These are phyloP conservation scores for Salpingus planirostris DNA, from an alignment of 2,888 invertebrate genomes.

Conservation along the genomic window DNA sequence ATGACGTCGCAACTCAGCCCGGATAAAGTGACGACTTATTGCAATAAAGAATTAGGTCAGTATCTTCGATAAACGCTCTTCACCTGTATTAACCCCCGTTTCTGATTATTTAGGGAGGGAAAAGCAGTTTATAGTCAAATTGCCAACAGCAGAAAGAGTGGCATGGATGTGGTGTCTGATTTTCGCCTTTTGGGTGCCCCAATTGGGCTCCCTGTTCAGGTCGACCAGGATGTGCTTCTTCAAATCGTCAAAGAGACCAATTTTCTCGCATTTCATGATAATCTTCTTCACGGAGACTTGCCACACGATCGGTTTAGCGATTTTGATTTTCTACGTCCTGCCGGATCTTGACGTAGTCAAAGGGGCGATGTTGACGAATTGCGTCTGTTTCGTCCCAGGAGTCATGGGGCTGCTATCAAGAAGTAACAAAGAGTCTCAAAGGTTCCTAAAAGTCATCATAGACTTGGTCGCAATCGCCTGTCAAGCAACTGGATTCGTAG, in stretches of 20 bases:
- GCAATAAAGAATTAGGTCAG: slow-evolving; percentile 74
- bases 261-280: slow-evolving; percentile 53
- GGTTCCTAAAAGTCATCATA: slow-evolving; percentile 67
- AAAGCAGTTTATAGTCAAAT: slow-evolving; percentile 70
- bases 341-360: slow-evolving; percentile 91
- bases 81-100: too few species aligned
- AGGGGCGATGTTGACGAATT: slow-evolving; percentile 93
- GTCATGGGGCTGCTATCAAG: slow-evolving; percentile 67
- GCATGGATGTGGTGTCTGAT: slow-evolving; percentile 91
- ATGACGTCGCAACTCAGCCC: slow-evolving; percentile 85
- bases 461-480: slow-evolving; percentile 81
- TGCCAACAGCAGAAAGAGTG: slow-evolving; percentile 78
- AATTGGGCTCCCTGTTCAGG: slow-evolving; percentile 77
- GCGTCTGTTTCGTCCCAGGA: slow-evolving; percentile 86
- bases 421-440: slow-evolving; percentile 70
- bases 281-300: slow-evolving; percentile 80
- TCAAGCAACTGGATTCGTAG: slow-evolving; percentile 83
- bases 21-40: slow-evolving; percentile 67
- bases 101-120: slow-evolving; percentile 79
- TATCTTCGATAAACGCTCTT: background rate
- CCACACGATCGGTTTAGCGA: slow-evolving; percentile 77
- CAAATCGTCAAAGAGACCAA: slow-evolving; percentile 74
- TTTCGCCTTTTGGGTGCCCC: slow-evolving; percentile 81
- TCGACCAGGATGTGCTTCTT: slow-evolving; percentile 83
- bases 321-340: slow-evolving; percentile 80